Evolutionary conservation across 2,113 vertebrate species (phyloP), one percentile per base, ranked within the genome.

Genomic region (Himantopus leucocephalus): DNA sequence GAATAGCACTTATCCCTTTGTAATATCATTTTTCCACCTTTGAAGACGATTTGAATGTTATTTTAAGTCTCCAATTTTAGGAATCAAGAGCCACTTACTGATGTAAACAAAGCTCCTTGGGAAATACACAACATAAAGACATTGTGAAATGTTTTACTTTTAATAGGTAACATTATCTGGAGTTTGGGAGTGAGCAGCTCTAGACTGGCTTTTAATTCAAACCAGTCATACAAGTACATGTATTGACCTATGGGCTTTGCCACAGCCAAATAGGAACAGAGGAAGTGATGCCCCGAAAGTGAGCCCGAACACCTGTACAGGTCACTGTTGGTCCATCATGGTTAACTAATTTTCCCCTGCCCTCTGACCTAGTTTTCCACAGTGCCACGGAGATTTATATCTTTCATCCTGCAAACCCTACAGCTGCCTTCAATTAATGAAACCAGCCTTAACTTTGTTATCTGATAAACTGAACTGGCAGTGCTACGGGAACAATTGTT

Each of bases 361-460:
- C 98, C 98, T 98, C 95, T 97, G 98, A 99, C 98, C 98, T 97
- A 95, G 88, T 95, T 99, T 98, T 98, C 98, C 98, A 98, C 97
- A 97, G 96, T 98, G 94, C 98, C 97, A 85, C 52, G 10, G 92
- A 98, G 97, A 98, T 97, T 95, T 96, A 91, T 96, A 95, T 92
- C 96, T 96, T 98, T 98, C 94, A 97, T 98, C 96, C 93, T 95
- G 85, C 96, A 97, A 97, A 96, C 75, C 47, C 93, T 93, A 97
- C 98, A 98, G 98, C 99, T 99, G 99, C 95, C 98, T 99, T 98
- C 98, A 98, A 99, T 99, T 99, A 99, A 98, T 96, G 94, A 98
- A 98, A 98, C 78, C 92, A 94, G 97, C 96, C 93, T 97, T 98
- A 98, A 98, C 98, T 98, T 97, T 98, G 98, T 99, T 99, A 98